phyloP scores from a whole-genome alignment of 2,797 vertebrate species.

The Botia almorhae region DNA sequence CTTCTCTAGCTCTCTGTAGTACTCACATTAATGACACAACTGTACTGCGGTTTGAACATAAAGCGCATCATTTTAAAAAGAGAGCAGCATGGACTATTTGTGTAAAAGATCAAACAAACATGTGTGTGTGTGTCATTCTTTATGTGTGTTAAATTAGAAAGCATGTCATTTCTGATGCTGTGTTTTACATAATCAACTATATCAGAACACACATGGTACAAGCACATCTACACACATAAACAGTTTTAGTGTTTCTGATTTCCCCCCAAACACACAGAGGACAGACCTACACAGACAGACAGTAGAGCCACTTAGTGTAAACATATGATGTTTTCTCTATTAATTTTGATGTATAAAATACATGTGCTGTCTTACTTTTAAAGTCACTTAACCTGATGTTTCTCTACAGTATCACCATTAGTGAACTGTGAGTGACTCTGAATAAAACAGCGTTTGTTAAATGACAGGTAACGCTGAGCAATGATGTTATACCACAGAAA shows the following conservation, averaged over 20 bases:
- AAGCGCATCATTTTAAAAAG: background rate
- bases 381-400: background rate
- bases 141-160: background rate
- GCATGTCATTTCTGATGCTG: background rate
- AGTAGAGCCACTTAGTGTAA: too few species aligned
- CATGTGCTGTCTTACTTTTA: background rate
- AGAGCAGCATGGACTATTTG: background rate
- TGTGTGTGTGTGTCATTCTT: background rate
- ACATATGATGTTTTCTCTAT: too few species aligned
- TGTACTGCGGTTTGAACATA: background rate
- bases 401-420: background rate
- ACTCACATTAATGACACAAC: background rate
- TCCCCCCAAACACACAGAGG: too few species aligned
- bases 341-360: background rate
- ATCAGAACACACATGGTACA: too few species aligned
- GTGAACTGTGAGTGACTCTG: background rate
- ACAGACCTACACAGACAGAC: too few species aligned
- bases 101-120: too few species aligned
- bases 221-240: too few species aligned
- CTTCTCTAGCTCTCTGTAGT: background rate
- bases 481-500: conserved; percentile 8
- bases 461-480: background rate
- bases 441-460: background rate
- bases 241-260: too few species aligned
- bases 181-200: background rate